Percentiles rank a stretch among this genome's conserved stretches.
Conservation (phyloP, 2,797 vertebrate genomes). For the Pipistrellus pipistrellus region DNA sequence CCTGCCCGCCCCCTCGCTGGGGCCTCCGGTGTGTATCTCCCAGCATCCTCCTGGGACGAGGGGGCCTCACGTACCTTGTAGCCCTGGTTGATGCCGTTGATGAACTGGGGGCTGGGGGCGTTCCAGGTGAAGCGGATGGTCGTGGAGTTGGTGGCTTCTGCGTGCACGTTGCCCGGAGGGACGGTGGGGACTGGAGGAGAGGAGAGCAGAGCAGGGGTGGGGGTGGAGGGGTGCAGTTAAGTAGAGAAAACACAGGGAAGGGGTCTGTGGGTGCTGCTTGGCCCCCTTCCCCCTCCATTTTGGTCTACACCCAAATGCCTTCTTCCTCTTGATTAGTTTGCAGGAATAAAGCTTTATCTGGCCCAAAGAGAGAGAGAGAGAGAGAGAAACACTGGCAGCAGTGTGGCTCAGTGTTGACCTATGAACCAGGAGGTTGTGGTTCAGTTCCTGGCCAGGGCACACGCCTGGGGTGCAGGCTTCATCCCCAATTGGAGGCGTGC, state of each 20-base stretch:
- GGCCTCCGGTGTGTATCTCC: rapidly evolving
- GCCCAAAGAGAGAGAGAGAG: too few species aligned
- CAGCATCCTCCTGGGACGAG: rapidly evolving
- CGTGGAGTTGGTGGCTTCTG: conserved; percentile 96
- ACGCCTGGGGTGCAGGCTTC: too few species aligned
- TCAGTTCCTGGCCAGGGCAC: too few species aligned
- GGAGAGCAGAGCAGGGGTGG: not conserved
- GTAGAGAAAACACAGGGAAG: rapidly evolving
- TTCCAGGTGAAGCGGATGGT: conserved; percentile 97
- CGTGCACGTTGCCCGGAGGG: conserved; percentile 94
- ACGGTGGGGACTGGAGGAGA: conserved; percentile 94
- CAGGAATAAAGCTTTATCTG: too few species aligned
- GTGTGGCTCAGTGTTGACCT: too few species aligned
- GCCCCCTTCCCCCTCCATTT: rapidly evolving
- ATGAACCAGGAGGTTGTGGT: too few species aligned
- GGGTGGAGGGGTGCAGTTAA: not conserved
- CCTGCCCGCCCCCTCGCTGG: rapidly evolving
- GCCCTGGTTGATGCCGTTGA: conserved; percentile 99
- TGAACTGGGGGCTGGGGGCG: conserved; percentile 98
- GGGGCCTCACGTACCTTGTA: conserved; percentile 94
- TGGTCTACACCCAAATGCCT: not conserved
- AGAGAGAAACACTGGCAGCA: too few species aligned
- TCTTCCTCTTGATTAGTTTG: not conserved
- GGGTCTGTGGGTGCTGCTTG: not conserved
- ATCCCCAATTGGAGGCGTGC: too few species aligned